phyloP scores from a whole-genome alignment of 2,888 invertebrate species.

The Chydorus sphaericus region DNA sequence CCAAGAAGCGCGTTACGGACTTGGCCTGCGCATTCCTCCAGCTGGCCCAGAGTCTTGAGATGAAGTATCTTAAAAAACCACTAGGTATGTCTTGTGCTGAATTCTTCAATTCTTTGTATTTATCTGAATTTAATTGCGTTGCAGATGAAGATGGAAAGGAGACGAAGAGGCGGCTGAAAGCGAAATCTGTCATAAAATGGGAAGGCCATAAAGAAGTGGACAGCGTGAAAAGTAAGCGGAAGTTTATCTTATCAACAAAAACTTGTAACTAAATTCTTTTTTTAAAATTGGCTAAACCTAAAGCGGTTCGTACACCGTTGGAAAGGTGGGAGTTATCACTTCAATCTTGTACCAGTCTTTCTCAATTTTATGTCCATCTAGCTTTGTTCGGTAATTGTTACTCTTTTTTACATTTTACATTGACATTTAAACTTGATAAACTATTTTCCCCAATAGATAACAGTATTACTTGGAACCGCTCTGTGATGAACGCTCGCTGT shows the following conservation, averaged over 20 bases:
- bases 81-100: slow-evolving; percentile 42
- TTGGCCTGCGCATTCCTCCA: slow-evolving; percentile 72
- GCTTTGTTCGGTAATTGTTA: slow-evolving; percentile 43
- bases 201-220: slow-evolving; percentile 17
- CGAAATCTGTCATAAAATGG: slow-evolving; percentile 16
- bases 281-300: slow-evolving; percentile 32
- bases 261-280: too few relatives aligned
- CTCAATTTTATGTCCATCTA: slow-evolving; percentile 69
- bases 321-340: slow-evolving; percentile 76
- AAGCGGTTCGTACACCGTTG: slow-evolving; percentile 26
- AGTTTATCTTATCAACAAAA: too few relatives aligned
- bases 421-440: neutral
- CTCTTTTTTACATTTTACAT: too few relatives aligned
- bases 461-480: slow-evolving; percentile 71
- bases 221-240: neutral
- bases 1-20: slow-evolving; percentile 40
- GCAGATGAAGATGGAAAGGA: slow-evolving; percentile 22
- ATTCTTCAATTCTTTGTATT: neutral
- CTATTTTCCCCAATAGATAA: slow-evolving; percentile 40
- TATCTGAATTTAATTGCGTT: slow-evolving; percentile 7
- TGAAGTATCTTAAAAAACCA: slow-evolving; percentile 68
- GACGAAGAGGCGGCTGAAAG: slow-evolving; percentile 21
- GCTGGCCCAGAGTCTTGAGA: slow-evolving; percentile 67
- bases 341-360: slow-evolving; percentile 62
- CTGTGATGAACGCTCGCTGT: slow-evolving; percentile 72